Evolutionary conservation across 1,140 invertebrate genomes (phyloP), one percentile per base, ranked within the genome.

Genomic region (Hylaeus volcanicus): DNA sequence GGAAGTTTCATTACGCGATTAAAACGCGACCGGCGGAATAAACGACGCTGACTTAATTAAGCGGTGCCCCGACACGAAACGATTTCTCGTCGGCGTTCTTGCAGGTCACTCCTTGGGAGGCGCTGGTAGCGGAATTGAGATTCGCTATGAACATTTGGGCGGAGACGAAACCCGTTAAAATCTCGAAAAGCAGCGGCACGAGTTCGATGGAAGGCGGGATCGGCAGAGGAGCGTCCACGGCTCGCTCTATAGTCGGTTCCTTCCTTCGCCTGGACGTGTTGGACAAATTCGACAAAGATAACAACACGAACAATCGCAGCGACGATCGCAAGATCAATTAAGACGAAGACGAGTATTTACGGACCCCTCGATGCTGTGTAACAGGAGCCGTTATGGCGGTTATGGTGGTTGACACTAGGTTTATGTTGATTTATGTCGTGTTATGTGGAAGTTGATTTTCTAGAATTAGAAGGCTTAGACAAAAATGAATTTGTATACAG

Each of bases 61-160:
- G 14, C 45, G 26, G 14, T 26, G 11, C 26, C 3, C 15, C 2
- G 60, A 56, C 53, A 70, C 51, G 51, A 26, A 39, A 64, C 48
- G 48, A 64, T 64, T 74, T 74, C 14, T 66, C 51, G 39, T 56
- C n/a, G n/a, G 11, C 8, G 9, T 81, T 78, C 2, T 88, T 90
- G 5, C 88, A 96, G 96, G 94, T 96, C 83, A 94, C 94, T 2
- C 94, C 94, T 8, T 92, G 92, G 79, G 94, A 95, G 86, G 95
- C 95, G 4, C 90, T 96, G 39, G 92, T 94, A 83, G 94, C 94
- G 1, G 96, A 96, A 88, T 75, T 96, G 0, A 93, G 92, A 73
- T 96, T 96, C 85, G 94, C 95, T 0, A 80, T 96, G 51, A 95
- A 95, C 78, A 94, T 96, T 81, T 95, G 94, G 93, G 92, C 94